Evolutionary conservation across 2,113 vertebrate species (phyloP).

Genomic region (Microtus pennsylvanicus): DNA sequence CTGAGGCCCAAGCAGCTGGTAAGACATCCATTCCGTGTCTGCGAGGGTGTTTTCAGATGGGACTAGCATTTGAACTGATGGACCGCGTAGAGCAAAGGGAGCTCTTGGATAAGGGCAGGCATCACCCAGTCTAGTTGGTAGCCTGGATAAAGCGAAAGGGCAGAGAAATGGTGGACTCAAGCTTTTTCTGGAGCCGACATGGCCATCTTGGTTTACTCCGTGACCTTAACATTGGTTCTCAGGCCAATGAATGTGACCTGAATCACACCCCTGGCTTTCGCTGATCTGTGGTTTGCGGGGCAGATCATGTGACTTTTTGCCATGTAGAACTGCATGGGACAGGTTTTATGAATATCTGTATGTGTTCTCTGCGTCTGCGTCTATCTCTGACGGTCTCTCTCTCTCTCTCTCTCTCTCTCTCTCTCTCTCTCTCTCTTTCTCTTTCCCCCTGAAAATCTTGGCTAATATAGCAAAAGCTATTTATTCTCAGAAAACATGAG

Average conservation of each 20-base stretch:
- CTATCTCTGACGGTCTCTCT: background rate
- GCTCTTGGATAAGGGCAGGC: too few relatives aligned
- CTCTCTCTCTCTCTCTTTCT: background rate
- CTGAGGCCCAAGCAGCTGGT: background rate
- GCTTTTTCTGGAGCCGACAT: background rate
- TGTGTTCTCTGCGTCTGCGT: background rate
- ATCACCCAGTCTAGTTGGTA: background rate
- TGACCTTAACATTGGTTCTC: background rate
- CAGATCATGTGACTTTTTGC: background rate
- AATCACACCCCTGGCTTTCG: background rate
- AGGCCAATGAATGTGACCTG: background rate
- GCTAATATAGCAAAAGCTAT: background rate
- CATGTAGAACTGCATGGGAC: background rate
- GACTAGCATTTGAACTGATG: background rate
- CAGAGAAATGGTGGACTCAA: background rate
- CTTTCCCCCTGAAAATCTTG: background rate
- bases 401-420: background rate
- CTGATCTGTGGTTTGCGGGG: background rate
- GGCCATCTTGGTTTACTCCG: background rate
- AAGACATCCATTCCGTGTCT: background rate
- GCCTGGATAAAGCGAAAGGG: background rate
- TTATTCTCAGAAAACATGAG: slow-evolving; percentile 8
- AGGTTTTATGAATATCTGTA: background rate
- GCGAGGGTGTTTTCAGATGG: background rate
- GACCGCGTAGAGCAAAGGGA: background rate